Evolutionary conservation across 2,888 invertebrate genomes (phyloP).

Genomic region (Cloeon dipterum): DNA sequence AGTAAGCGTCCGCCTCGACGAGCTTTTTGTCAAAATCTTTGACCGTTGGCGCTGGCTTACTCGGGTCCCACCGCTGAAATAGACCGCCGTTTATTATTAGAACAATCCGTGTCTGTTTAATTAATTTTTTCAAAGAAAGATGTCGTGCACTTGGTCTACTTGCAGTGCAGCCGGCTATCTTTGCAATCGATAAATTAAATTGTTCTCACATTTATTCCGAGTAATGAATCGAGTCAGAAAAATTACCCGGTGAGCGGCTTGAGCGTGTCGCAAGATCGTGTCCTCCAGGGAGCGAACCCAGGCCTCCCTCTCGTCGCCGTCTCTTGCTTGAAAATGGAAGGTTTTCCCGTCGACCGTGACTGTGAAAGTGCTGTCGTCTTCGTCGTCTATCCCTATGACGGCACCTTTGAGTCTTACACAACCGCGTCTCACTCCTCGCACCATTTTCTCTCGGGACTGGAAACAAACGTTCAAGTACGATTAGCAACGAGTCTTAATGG

Average conservation of each 20-base stretch:
- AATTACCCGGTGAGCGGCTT: conserved; percentile 24
- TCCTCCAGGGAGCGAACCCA: conserved; percentile 94
- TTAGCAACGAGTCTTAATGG: too few relatives aligned
- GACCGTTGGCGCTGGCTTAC: conserved; percentile 28
- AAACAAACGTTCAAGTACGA: conserved; percentile 16
- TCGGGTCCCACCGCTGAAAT: conserved; percentile 30
- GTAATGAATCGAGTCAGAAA: not conserved
- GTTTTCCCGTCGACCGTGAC: conserved; percentile 98
- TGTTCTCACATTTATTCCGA: not conserved
- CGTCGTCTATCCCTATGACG: conserved; percentile 95
- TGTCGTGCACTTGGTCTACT: not conserved
- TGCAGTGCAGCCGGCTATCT: not conserved
- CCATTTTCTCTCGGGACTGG: conserved; percentile 97
- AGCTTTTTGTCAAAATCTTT: conserved; percentile 72
- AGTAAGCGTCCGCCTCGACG: conserved; percentile 85
- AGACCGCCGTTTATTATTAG: conserved; percentile 7
- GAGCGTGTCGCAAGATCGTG: conserved; percentile 67
- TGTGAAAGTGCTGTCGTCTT: conserved; percentile 97
- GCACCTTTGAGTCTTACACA: conserved; percentile 95
- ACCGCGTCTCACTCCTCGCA: conserved; percentile 84
- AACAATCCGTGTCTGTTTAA: conserved; percentile 5
- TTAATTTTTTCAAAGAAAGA: conserved; percentile 3
- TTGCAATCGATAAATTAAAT: not conserved
- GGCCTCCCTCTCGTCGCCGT: conserved; percentile 80
- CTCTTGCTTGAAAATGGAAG: conserved; percentile 96